These are phyloP conservation scores for Brachystomella parvula DNA, from an alignment of 1,140 invertebrate species.

Conservation along the genomic window DNA sequence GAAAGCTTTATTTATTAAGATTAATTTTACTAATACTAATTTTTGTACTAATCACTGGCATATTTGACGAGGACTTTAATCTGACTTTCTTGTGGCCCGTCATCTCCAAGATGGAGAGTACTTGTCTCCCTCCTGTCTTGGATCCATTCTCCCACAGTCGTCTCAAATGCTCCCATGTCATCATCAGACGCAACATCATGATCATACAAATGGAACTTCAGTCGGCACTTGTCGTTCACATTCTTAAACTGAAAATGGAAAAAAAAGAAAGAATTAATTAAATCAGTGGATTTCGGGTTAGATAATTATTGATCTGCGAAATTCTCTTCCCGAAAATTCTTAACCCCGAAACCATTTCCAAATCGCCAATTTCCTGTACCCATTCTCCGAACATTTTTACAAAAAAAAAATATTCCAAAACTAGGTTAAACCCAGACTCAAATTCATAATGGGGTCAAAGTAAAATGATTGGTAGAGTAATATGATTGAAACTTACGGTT, in stretches of 20 bases:
- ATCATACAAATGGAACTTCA: constrained; percentile 14
- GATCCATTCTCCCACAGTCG: neutral
- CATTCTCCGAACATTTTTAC: too few relatives aligned
- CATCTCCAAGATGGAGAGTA: neutral
- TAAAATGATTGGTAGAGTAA: too few relatives aligned
- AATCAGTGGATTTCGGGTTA: neutral
- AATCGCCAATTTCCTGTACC: too few relatives aligned
- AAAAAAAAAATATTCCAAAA: too few relatives aligned
- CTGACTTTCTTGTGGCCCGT: neutral
- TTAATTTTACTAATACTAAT: too few relatives aligned
- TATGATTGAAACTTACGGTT: neutral
- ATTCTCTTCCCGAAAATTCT: too few relatives aligned
- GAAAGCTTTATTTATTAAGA: too few relatives aligned
- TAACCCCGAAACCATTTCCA: too few relatives aligned
- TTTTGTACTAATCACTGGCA: neutral
- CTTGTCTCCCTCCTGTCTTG: neutral
- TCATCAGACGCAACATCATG: neutral
- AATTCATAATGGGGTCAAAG: too few relatives aligned
- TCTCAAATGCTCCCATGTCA: constrained; percentile 5
- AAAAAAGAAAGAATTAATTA: neutral
- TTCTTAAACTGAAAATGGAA: neutral
- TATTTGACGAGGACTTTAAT: neutral
- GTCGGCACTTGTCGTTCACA: neutral
- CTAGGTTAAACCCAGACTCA: too few relatives aligned
- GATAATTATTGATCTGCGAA: neutral